A percentile compares a stretch with the other conserved stretches of the same genome.
These are phyloP conservation scores for Charina bottae DNA, from an alignment of 2,113 vertebrate genomes.

Conservation along the genomic window DNA sequence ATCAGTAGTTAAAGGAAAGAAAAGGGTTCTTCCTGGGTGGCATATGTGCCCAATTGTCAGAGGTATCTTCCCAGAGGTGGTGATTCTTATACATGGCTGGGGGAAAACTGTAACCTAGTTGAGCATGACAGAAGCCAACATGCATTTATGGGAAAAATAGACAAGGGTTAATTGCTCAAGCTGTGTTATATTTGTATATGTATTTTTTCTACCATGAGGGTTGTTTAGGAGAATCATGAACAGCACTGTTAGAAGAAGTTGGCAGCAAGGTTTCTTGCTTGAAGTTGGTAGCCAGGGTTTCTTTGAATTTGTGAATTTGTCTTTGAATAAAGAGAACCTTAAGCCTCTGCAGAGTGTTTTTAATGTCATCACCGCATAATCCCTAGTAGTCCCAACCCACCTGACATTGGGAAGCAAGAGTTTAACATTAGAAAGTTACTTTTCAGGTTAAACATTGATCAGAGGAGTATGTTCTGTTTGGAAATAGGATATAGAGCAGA, in stretches of 20 bases:
- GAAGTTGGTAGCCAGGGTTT: background rate
- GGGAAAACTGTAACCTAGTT: background rate
- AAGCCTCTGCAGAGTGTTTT: background rate
- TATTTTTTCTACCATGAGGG: background rate
- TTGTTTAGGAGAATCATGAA: background rate
- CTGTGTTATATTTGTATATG: background rate
- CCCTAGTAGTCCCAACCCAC: background rate
- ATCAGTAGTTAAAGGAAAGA: background rate
- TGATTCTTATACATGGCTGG: background rate
- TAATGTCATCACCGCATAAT: background rate
- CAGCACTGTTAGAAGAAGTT: too few species aligned
- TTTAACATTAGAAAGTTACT: background rate
- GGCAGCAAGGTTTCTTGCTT: background rate
- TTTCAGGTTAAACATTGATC: background rate
- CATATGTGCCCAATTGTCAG: background rate
- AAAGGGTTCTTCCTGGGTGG: background rate
- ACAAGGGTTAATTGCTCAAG: background rate
- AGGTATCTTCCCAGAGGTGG: background rate
- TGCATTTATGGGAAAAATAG: background rate
- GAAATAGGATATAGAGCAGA: background rate
- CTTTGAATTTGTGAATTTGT: background rate
- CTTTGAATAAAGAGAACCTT: background rate
- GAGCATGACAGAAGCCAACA: background rate
- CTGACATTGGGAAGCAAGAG: background rate
- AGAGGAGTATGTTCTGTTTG: constrained; percentile 18